Percentiles rank a stretch among this genome's conserved stretches.
Evolutionary conservation across 2,797 vertebrate species (phyloP).

Genomic region (Coranthus polyacanthus): DNA sequence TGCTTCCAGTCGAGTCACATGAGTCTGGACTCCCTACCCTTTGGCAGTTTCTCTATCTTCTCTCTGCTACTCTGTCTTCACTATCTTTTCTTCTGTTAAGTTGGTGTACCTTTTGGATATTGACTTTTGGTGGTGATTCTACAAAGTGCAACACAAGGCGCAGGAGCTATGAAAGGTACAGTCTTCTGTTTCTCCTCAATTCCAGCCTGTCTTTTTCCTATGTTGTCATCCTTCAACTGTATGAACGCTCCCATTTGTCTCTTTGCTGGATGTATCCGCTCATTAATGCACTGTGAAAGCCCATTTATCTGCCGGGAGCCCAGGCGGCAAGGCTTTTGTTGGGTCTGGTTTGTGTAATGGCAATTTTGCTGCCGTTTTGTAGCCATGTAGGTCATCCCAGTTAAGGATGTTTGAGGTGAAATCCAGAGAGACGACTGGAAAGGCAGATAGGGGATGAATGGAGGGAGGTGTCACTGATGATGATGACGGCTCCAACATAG

Average conservation of each 20-base stretch:
- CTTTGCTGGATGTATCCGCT: conserved; percentile 9
- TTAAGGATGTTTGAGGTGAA: conserved; percentile 18
- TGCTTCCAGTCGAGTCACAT: conserved; percentile 13
- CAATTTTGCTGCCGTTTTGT: no score
- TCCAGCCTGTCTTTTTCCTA: no score
- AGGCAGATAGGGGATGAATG: neutral
- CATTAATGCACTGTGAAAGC: conserved; percentile 48
- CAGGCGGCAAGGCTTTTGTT: conserved; percentile 11
- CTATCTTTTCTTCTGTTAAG: neutral
- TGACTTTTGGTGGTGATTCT: conserved; percentile 9
- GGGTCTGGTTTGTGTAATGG: conserved; percentile 56
- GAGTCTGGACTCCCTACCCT: no score
- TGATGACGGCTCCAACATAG: neutral
- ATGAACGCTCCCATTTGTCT: neutral
- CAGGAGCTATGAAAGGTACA: conserved; percentile 66
- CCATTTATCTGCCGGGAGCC: conserved; percentile 18
- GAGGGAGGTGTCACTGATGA: conserved; percentile 5
- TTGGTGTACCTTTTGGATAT: conserved; percentile 6
- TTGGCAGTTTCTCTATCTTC: conserved; percentile 28
- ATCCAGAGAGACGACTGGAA: conserved; percentile 5
- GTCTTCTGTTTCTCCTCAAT: neutral
- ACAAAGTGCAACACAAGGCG: conserved; percentile 6
- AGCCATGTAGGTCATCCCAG: conserved; percentile 29
- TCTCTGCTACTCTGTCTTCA: conserved; percentile 1
- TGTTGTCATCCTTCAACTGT: conserved; percentile 16